These are phyloP conservation scores for Ditylenchus weischeri DNA, from an alignment of 2,888 invertebrate species.

Conservation along the genomic window DNA sequence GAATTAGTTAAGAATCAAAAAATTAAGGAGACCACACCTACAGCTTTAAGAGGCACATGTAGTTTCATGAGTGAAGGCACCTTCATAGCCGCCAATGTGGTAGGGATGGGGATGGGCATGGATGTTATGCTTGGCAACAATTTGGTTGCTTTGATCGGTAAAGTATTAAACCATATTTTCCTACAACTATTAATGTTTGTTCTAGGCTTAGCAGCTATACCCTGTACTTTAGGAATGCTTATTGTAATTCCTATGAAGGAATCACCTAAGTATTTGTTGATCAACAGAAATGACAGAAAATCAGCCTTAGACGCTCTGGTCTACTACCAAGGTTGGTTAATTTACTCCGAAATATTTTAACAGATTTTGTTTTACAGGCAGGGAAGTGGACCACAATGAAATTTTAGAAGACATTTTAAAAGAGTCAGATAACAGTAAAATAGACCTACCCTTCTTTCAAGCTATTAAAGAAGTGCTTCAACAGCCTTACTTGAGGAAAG, in stretches of 20 bases:
- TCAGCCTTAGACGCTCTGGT: conserved; percentile 26
- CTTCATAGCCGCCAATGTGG: conserved; percentile 35
- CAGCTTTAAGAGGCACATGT: conserved; percentile 34
- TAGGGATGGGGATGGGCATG: conserved; percentile 44
- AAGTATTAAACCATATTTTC: background rate
- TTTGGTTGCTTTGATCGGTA: conserved; percentile 19
- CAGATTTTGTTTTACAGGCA: conserved; percentile 21
- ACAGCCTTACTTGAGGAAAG: conserved; percentile 37
- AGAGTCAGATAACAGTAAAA: conserved; percentile 22
- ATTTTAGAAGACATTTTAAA: conserved; percentile 42
- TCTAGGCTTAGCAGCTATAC: conserved; percentile 34
- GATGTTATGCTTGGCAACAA: conserved; percentile 29
- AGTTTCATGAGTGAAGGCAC: conserved; percentile 39
- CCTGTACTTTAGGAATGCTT: conserved; percentile 35
- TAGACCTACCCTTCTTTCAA: conserved; percentile 25
- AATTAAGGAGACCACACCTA: conserved; percentile 39
- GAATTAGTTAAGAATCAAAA: no score
- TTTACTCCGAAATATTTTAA: background rate
- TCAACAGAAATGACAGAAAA: conserved; percentile 15
- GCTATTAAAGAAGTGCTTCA: conserved; percentile 36
- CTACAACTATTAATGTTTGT: background rate
- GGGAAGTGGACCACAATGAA: conserved; percentile 30
- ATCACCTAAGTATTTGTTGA: conserved; percentile 40
- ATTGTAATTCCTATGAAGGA: conserved; percentile 41
- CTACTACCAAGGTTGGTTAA: conserved; percentile 33